Evolutionary conservation across 2,113 vertebrate genomes (phyloP).

Genomic region (Bubo scandiacus): DNA sequence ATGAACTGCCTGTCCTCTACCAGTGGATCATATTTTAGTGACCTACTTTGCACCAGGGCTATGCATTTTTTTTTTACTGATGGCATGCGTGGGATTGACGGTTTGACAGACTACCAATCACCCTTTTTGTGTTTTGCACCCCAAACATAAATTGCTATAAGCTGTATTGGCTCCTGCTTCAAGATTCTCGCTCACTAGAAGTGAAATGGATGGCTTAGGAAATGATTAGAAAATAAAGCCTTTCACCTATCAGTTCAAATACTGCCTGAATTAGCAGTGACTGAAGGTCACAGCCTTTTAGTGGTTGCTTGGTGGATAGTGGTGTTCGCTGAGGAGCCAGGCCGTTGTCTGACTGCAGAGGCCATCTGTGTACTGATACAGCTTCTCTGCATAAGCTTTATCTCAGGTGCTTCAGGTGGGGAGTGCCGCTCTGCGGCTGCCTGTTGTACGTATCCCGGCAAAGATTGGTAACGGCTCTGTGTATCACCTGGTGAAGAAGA

Average conservation of each 20-base stretch:
- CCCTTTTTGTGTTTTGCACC: background rate
- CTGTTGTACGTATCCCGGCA: background rate
- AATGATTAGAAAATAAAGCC: background rate
- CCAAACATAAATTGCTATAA: background rate
- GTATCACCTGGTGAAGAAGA: background rate
- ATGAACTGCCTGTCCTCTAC: constrained; percentile 45
- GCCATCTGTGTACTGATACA: rapidly evolving
- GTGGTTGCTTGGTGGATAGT: background rate
- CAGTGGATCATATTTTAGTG: constrained; percentile 4
- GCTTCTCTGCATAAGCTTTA: background rate
- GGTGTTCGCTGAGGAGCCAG: background rate
- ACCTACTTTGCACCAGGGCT: background rate
- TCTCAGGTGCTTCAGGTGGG: background rate
- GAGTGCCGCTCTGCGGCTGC: background rate
- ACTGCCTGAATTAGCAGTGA: background rate
- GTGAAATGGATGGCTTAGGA: background rate
- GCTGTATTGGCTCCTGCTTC: background rate
- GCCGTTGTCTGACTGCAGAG: background rate
- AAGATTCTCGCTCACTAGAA: background rate
- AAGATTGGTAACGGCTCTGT: background rate
- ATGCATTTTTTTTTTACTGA: background rate
- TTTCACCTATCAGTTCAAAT: background rate
- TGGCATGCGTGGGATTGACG: background rate
- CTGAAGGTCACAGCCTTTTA: background rate
- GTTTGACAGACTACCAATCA: background rate